These are phyloP conservation scores for Drosophila pandora DNA, from an alignment of 1,140 invertebrate species.

Conservation along the genomic window DNA sequence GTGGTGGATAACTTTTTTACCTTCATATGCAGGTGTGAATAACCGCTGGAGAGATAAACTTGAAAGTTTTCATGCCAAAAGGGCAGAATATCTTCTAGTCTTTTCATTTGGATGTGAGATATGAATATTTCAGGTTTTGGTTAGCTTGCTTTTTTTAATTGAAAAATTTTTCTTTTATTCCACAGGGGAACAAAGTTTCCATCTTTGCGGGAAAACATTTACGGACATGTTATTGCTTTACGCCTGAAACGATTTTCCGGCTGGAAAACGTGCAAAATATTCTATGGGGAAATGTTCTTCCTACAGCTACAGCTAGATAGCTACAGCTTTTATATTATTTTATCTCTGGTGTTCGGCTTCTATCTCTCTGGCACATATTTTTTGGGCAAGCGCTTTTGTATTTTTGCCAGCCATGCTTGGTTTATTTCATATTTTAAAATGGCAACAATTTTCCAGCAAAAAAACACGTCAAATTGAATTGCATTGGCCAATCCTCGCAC, in stretches of 20 bases:
- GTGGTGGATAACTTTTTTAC: conserved; percentile 8
- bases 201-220: conserved; percentile 9
- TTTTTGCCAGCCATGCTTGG: conserved; percentile 14
- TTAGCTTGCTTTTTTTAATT: conserved; percentile 24
- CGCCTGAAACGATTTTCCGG: conserved; percentile 40
- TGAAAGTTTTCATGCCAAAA: conserved; percentile 25
- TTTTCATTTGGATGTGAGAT: background rate
- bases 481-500: conserved; percentile 25
- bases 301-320: conserved; percentile 8
- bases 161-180: conserved; percentile 27
- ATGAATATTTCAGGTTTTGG: background rate
- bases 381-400: conserved; percentile 28
- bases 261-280: conserved; percentile 47
- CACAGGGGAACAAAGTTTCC: conserved; percentile 20
- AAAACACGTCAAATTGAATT: conserved; percentile 51
- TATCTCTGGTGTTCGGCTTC: conserved; percentile 10
- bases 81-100: background rate
- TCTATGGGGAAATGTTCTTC: conserved; percentile 44
- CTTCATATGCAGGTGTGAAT: conserved; percentile 66
- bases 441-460: conserved; percentile 57
- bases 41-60: conserved; percentile 53
- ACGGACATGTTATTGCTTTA: conserved; percentile 11
- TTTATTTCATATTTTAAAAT: conserved; percentile 56
- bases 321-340: conserved; percentile 14
- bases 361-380: conserved; percentile 3